Conservation (phyloP, 2,113 vertebrate species). For the Ammodramus savannarum region DNA sequence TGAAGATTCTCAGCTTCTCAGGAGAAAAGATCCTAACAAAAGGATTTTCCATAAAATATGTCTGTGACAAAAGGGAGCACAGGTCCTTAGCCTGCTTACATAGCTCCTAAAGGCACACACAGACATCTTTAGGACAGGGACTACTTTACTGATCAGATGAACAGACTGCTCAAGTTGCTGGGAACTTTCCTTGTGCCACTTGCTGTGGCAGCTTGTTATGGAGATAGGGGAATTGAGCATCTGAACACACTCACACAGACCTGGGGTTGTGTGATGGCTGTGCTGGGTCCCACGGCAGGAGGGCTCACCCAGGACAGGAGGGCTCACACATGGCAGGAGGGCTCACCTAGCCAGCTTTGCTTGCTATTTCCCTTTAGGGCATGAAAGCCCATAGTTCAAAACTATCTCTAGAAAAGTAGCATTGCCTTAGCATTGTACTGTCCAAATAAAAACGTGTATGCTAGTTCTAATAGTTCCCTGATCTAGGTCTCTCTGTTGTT, state of each 20-base stretch:
- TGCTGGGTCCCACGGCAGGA: accelerated
- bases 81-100: neutral
- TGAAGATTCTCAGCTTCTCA: no score
- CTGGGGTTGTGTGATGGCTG: neutral
- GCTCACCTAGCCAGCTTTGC: neutral
- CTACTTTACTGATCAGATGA: neutral
- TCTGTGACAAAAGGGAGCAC: neutral
- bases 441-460: neutral
- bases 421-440: neutral
- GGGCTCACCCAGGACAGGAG: accelerated
- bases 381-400: neutral
- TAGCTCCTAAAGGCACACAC: neutral
- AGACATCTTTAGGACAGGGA: neutral
- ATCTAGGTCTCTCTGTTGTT: neutral
- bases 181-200: neutral
- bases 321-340: accelerated
- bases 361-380: neutral
- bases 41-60: no score
- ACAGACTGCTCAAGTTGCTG: neutral
- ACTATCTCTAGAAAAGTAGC: neutral
- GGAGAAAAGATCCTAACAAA: no score
- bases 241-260: neutral
- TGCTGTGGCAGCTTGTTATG: accelerated
- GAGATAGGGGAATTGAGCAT: neutral
- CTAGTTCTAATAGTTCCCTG: neutral